These are phyloP conservation scores for Graphium colonna DNA, from an alignment of 2,888 invertebrate genomes.

Conservation along the genomic window DNA sequence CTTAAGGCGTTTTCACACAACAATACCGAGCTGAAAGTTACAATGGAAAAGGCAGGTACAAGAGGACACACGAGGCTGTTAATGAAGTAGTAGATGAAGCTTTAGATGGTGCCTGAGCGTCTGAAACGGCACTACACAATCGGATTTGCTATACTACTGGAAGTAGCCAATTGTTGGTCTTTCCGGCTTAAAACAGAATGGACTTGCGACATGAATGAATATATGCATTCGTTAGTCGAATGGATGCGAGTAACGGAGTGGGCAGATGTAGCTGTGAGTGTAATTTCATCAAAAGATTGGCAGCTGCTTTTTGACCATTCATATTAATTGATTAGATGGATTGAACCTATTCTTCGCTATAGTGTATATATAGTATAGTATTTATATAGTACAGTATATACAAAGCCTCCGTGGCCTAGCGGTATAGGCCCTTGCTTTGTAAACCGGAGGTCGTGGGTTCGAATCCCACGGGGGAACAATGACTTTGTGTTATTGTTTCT, in stretches of 20 bases:
- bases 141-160: constrained; percentile 23
- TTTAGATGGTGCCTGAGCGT: constrained; percentile 59
- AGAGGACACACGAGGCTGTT: constrained; percentile 39
- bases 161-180: constrained; percentile 30
- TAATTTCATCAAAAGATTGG: constrained; percentile 1
- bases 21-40: constrained; percentile 58
- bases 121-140: constrained; percentile 38
- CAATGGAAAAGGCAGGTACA: constrained; percentile 41
- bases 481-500: no score
- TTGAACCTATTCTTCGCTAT: no score
- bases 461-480: no score
- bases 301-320: constrained; percentile 1
- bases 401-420: no score
- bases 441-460: no score
- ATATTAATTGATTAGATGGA: constrained; percentile 1
- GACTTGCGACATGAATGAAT: constrained; percentile 34
- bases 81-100: constrained; percentile 56
- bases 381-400: no score
- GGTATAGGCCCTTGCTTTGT: no score
- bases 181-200: constrained; percentile 32
- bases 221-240: constrained; percentile 31
- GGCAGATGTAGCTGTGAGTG: constrained; percentile 19
- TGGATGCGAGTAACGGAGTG: constrained; percentile 24
- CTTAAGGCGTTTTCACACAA: constrained; percentile 45
- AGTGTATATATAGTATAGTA: no score